phyloP scores from a whole-genome alignment of 64 coral and sea anemone species.

The Pocillopora verrucosa region DNA sequence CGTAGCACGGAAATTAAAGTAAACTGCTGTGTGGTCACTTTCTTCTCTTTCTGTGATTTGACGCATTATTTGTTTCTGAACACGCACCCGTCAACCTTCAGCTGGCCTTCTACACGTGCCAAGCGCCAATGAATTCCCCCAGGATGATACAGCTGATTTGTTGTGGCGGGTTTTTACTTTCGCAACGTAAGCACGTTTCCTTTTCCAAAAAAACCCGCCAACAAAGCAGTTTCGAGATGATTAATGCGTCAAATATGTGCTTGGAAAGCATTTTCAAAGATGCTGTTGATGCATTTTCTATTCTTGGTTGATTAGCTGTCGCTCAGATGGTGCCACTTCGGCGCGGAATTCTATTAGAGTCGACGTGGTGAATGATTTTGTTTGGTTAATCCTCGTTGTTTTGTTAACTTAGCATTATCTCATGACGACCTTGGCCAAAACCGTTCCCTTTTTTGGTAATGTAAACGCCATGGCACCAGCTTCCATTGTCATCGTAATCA shows the following conservation, averaged over 20 bases:
- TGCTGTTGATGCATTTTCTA: neutral
- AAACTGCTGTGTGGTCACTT: neutral
- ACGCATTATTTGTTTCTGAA: neutral
- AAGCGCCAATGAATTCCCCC: neutral
- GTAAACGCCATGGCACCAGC: neutral
- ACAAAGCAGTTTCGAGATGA: slow-evolving; percentile 9
- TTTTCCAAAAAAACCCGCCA: neutral
- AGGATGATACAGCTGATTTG: neutral
- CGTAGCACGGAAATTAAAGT: neutral
- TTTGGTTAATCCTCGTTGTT: neutral
- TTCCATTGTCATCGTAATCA: neutral
- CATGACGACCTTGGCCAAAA: neutral
- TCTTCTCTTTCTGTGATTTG: neutral
- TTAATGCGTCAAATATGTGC: slow-evolving; percentile 5
- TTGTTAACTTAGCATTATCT: neutral
- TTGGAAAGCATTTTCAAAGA: neutral
- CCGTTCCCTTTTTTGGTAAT: neutral
- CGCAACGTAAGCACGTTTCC: neutral
- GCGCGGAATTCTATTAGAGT: neutral
- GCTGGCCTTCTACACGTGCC: neutral
- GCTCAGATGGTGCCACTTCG: neutral
- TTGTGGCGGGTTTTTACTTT: neutral
- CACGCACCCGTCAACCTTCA: neutral
- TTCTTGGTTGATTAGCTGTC: neutral
- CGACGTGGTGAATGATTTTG: neutral